These are phyloP conservation scores for Alitta virens DNA, from an alignment of 2,888 invertebrate species.

Conservation along the genomic window DNA sequence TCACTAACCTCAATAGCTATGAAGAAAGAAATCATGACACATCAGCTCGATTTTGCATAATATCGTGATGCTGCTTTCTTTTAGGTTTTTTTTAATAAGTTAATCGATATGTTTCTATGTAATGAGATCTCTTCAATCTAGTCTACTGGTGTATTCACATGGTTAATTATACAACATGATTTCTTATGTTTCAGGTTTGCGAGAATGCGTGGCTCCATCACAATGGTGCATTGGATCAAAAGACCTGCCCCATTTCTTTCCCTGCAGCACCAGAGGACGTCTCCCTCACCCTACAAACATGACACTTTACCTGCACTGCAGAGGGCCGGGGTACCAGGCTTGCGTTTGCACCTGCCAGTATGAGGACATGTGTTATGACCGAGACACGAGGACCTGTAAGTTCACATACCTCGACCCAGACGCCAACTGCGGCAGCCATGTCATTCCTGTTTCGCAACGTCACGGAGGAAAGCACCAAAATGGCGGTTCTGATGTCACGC, in stretches of 20 bases:
- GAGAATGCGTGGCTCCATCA: neutral
- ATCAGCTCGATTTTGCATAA: no score
- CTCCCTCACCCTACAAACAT: constrained; percentile 2
- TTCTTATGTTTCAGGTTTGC: constrained; percentile 3
- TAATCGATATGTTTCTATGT: no score
- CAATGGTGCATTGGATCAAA: neutral
- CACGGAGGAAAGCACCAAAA: no score
- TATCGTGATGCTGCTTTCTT: no score
- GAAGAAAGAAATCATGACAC: no score
- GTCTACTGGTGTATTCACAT: no score
- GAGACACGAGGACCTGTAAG: neutral
- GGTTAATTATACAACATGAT: no score
- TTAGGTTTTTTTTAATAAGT: no score
- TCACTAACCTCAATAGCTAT: no score
- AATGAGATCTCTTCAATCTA: no score
- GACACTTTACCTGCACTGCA: constrained; percentile 2
- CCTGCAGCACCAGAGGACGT: constrained; percentile 1
- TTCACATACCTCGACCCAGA: constrained; percentile 2
- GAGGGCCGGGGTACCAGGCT: constrained; percentile 5
- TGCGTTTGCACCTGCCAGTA: constrained; percentile 9
- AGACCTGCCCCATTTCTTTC: neutral
- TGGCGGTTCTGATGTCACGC: no score
- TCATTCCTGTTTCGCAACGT: no score
- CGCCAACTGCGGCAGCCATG: neutral
- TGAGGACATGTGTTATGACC: constrained; percentile 9